Evolutionary conservation across 2,113 vertebrate species (phyloP), one percentile per base, ranked within the genome.

Genomic region (Abramis brama): DNA sequence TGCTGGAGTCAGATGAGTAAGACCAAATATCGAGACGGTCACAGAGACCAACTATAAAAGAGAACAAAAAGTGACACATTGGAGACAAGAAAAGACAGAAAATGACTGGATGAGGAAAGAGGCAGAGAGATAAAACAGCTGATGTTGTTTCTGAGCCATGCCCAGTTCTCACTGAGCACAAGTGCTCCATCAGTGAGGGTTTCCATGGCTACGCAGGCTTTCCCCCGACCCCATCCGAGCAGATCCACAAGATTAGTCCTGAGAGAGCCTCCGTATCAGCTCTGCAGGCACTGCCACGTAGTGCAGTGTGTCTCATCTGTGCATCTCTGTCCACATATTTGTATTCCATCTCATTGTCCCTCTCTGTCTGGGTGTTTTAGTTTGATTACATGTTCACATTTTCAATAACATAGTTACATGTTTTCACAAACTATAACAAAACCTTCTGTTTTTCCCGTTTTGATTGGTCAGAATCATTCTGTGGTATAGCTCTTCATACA

Each of bases 171-270:
- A 87, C 57, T 60, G 90, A 90, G 90, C 90, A 82, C 78, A 15
- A 87, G 89, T 87, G 84, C 90, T 92, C 90, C 91, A 91, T 94
- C 91, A 90, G 88, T 86, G 75, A 83, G 80, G 91, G 94, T 95
- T 94, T 88, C 92, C 89, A 91, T 94, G 91, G 89, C 86, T 91
- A 94, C 94, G 30, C 43, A 87, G 90, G 83, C 92, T 89, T 92
- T 86, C 90, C 88, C 89, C 85, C 88, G 89, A 93, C 93, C 93
- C 91, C 91, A 90, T 94, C 91, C 89, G 90, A 93, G 85, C 91
- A 92, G 92, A 93, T 91, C 89, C 81, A 88, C 76, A 89, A 93
- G 93, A 93, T 94, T 93, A 94, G 91, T 87, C 90, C 91, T 92
- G 90, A 88, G 64, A 82, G 82, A 83, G 68, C 88, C 93, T 87